A percentile compares a stretch with the other conserved stretches of the same genome.
Evolutionary conservation across 2,797 vertebrate genomes (phyloP).

Genomic region (Chelon auratus): DNA sequence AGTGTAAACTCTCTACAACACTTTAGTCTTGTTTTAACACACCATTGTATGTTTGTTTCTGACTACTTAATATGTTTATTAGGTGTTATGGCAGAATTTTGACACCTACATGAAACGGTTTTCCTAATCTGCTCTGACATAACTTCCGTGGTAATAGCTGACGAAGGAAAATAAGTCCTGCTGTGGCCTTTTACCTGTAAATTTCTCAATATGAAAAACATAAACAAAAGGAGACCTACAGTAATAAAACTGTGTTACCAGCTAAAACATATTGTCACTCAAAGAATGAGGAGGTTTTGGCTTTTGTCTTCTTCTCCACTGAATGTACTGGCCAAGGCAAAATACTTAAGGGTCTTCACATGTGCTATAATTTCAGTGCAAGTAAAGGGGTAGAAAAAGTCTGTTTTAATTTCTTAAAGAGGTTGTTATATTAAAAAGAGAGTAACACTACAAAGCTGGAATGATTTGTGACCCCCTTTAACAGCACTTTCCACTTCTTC

Average conservation of each 20-base stretch:
- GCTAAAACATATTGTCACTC: constrained; percentile 23
- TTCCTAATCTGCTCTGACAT: constrained; percentile 30
- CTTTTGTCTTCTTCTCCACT: constrained; percentile 68
- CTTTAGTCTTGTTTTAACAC: constrained; percentile 3
- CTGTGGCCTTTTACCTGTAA: no score
- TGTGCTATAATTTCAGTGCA: constrained; percentile 77
- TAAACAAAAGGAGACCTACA: constrained; percentile 34
- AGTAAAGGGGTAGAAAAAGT: constrained; percentile 70
- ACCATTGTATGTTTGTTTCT: not conserved
- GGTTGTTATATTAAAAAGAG: constrained; percentile 66
- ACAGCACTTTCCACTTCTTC: constrained; percentile 53
- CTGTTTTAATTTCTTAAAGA: constrained; percentile 46
- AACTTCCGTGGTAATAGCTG: constrained; percentile 6
- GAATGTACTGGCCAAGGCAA: constrained; percentile 72
- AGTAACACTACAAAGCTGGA: constrained; percentile 70
- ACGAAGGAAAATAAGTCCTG: constrained; percentile 8
- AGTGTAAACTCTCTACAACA: constrained; percentile 48
- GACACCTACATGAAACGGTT: constrained; percentile 19
- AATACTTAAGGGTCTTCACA: constrained; percentile 67
- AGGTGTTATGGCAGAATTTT: constrained; percentile 31
- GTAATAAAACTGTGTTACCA: constrained; percentile 3
- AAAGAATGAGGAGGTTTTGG: constrained; percentile 59
- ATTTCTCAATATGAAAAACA: not conserved
- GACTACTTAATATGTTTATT: constrained; percentile 5
- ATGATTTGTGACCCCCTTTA: constrained; percentile 62